Percentiles rank a stretch among this genome's conserved stretches.
Evolutionary conservation across 2,888 invertebrate species (phyloP).

Genomic region (Acronicta alni): DNA sequence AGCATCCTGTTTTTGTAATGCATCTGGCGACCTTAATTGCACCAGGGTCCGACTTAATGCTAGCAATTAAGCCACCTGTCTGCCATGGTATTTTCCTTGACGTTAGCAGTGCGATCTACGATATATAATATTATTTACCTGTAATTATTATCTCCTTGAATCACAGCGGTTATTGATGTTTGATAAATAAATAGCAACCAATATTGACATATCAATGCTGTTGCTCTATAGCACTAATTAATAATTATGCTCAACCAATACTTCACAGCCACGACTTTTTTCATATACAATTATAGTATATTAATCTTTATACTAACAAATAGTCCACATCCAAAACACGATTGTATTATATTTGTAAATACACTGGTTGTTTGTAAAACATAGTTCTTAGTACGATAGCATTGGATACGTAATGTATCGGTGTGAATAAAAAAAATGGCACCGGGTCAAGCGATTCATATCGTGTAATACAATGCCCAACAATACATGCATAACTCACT

Average conservation of each 20-base stretch:
- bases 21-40: conserved; percentile 56
- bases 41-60: conserved; percentile 55
- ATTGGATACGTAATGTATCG: conserved; percentile 16
- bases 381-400: conserved; percentile 16
- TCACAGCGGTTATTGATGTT: conserved; percentile 28
- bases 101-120: conserved; percentile 18
- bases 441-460: conserved; percentile 54
- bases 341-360: conserved; percentile 34
- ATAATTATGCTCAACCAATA: conserved; percentile 18
- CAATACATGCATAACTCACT: conserved; percentile 57
- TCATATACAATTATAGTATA: conserved; percentile 4
- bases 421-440: conserved; percentile 24
- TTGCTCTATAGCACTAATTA: conserved; percentile 18
- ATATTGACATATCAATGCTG: conserved; percentile 42
- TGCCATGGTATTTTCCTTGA: conserved; percentile 59
- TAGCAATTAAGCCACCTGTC: conserved; percentile 60
- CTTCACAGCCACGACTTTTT: conserved; percentile 1
- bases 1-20: conserved; percentile 67
- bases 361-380: conserved; percentile 28
- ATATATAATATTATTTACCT: conserved; percentile 52
- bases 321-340: conserved; percentile 15
- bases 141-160: conserved; percentile 47
- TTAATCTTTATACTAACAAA: conserved; percentile 4
- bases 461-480: conserved; percentile 59
- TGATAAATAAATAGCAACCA: conserved; percentile 22